Conservation (phyloP, 1,140 invertebrate genomes). For the Cataglyphis hispanica region DNA sequence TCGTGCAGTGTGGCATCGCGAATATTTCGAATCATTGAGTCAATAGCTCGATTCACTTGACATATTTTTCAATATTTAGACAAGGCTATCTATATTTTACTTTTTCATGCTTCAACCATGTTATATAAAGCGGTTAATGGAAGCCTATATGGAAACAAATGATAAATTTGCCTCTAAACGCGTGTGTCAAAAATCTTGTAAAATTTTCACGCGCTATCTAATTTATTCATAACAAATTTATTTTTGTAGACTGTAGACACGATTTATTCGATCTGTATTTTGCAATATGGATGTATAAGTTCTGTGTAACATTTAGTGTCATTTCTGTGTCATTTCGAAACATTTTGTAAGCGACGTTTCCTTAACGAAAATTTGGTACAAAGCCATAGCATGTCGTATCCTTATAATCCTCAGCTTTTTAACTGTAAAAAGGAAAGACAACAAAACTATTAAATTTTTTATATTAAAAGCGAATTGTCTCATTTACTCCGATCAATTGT, state of each 20-base stretch:
- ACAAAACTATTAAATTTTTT: background rate
- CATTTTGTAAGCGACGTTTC: too few relatives aligned
- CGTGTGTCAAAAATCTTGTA: background rate
- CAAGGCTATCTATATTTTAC: background rate
- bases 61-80: background rate
- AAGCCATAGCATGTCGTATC: background rate
- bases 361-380: background rate
- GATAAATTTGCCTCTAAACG: background rate
- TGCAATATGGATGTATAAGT: background rate
- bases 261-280: background rate
- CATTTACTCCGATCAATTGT: background rate
- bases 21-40: background rate
- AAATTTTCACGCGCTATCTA: background rate
- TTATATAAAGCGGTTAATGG: background rate
- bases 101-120: background rate
- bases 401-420: background rate
- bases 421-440: background rate
- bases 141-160: constrained; percentile 31
- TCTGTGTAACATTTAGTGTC: background rate
- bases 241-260: background rate
- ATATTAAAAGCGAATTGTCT: background rate
- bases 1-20: constrained; percentile 78
- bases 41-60: background rate
- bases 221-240: too few relatives aligned
- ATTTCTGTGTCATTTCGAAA: background rate